A percentile compares a stretch with the other conserved stretches of the same genome.
These are phyloP conservation scores for Pipistrellus nathusii DNA, from an alignment of 2,797 vertebrate species.

Conservation along the genomic window DNA sequence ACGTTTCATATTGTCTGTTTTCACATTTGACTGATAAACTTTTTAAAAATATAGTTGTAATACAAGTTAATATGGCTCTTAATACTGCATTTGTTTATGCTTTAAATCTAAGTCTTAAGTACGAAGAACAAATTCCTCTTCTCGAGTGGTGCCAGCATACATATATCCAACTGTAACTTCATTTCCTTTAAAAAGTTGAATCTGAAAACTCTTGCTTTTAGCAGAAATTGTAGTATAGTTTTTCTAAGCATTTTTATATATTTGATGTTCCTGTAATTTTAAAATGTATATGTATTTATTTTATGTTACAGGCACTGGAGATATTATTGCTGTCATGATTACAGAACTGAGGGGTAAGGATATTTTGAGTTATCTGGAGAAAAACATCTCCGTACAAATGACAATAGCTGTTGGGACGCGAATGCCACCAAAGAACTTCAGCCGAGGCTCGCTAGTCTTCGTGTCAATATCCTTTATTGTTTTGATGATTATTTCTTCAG, in stretches of 20 bases:
- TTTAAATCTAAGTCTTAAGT: background rate
- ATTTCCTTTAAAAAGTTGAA: background rate
- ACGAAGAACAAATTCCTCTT: background rate
- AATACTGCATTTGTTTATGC: background rate
- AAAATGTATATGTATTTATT: conserved; percentile 62
- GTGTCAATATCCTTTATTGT: conserved; percentile 99
- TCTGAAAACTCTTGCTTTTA: background rate
- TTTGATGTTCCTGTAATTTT: conserved; percentile 53
- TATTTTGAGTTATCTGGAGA: conserved; percentile 94
- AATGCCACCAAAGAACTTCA: conserved; percentile 92
- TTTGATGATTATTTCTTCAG: conserved; percentile 98
- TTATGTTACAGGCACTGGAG: conserved; percentile 93
- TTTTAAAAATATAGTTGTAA: background rate
- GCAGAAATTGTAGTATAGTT: background rate
- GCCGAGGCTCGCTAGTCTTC: conserved; percentile 96
- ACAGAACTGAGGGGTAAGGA: conserved; percentile 95
- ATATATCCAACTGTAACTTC: background rate
- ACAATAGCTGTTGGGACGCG: conserved; percentile 94
- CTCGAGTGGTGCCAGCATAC: background rate
- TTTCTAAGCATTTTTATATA: background rate
- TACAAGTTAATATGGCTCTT: background rate
- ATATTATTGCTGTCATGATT: conserved; percentile 98
- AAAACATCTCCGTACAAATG: conserved; percentile 95
- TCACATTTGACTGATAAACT: background rate
- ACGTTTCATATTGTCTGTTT: background rate